Evolutionary conservation across 1,140 invertebrate species (phyloP).

Genomic region (Meteorus sp.): DNA sequence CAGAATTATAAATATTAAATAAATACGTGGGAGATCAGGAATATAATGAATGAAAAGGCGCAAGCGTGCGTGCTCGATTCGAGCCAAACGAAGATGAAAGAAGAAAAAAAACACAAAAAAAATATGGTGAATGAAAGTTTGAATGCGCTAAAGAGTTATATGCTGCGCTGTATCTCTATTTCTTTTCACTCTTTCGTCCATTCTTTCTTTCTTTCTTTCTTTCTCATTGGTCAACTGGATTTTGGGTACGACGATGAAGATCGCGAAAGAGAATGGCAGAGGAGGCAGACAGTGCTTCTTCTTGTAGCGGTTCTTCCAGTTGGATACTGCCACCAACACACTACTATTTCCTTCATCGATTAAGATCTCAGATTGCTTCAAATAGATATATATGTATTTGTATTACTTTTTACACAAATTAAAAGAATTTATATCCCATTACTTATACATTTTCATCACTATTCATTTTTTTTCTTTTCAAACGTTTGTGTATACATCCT

Average conservation of each 20-base stretch:
- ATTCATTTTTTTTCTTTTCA: no score
- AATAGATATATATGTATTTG: neutral
- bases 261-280: neutral
- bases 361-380: slow-evolving; percentile 6
- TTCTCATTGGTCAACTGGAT: no score
- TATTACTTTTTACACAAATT: neutral
- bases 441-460: neutral
- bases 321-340: no score
- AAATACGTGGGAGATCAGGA: slow-evolving; percentile 4
- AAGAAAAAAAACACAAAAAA: neutral
- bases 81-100: neutral
- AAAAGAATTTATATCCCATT: neutral
- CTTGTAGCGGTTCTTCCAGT: slow-evolving; percentile 21
- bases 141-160: neutral
- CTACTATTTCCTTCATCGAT: slow-evolving; percentile 8
- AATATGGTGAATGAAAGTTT: slow-evolving; percentile 7
- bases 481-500: no score
- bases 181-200: neutral
- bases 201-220: no score
- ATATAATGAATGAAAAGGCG: slow-evolving; percentile 7
- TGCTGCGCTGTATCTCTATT: neutral
- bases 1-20: no score
- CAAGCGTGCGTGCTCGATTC: neutral
- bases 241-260: no score
- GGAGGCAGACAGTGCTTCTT: no score